A percentile compares a stretch with the other conserved stretches of the same genome.
Conservation (phyloP, 1,140 invertebrate genomes). For the Ladona fulva region DNA sequence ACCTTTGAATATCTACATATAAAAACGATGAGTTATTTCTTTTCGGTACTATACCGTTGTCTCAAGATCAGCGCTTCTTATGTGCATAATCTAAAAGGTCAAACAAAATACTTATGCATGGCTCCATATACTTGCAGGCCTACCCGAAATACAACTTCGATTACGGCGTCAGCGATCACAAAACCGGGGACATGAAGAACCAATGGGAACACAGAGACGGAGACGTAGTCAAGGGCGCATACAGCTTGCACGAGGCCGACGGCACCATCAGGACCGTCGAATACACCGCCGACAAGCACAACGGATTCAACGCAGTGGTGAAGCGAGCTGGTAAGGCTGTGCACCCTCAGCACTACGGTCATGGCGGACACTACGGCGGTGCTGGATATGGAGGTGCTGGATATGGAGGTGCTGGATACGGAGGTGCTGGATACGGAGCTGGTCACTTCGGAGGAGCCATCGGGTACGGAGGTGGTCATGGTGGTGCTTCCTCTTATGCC, state of each 20-base stretch:
- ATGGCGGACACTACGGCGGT: background rate
- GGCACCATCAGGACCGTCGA: conserved; percentile 23
- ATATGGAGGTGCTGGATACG: background rate
- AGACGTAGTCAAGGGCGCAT: conserved; percentile 41
- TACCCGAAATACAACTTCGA: conserved; percentile 54
- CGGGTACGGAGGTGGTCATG: background rate
- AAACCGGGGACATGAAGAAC: conserved; percentile 53
- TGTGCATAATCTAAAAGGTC: no score
- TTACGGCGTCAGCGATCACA: conserved; percentile 56
- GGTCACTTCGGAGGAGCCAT: no score
- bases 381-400: background rate
- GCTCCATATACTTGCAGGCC: background rate
- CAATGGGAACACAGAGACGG: conserved; percentile 52
- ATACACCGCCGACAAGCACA: conserved; percentile 25
- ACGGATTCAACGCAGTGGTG: conserved; percentile 29
- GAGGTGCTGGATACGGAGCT: background rate
- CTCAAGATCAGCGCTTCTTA: no score
- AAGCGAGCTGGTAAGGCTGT: conserved; percentile 38
- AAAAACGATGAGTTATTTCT: no score
- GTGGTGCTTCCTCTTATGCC: conserved; percentile 18
- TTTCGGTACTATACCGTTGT: no score
- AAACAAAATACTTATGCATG: no score
- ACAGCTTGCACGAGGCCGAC: conserved; percentile 28
- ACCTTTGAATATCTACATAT: no score
- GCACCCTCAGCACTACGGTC: conserved; percentile 25